These are phyloP conservation scores for Stercorarius parasiticus DNA, from an alignment of 2,113 vertebrate genomes.

Conservation along the genomic window DNA sequence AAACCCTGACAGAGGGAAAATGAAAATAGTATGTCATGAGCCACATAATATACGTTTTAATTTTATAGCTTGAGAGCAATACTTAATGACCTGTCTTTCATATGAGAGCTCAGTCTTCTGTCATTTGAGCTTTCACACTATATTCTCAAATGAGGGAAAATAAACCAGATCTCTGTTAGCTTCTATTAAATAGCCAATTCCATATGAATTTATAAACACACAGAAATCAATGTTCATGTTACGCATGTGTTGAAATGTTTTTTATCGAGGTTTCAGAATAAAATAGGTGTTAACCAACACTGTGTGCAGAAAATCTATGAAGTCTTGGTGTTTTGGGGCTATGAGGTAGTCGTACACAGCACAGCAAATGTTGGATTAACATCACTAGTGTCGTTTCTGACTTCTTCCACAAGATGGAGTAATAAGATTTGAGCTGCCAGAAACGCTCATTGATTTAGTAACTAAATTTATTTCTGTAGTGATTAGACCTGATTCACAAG, in stretches of 20 bases:
- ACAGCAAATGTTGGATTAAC: not conserved
- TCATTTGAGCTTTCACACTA: not conserved
- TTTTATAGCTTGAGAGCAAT: not conserved
- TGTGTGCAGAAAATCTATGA: not conserved
- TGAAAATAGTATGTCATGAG: not conserved
- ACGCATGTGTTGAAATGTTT: not conserved
- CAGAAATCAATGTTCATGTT: not conserved
- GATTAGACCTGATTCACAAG: not conserved
- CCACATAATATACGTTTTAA: not conserved
- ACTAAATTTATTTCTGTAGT: not conserved
- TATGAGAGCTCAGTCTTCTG: not conserved
- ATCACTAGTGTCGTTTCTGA: not conserved
- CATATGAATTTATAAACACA: not conserved
- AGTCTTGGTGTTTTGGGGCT: not conserved
- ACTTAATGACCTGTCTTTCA: not conserved
- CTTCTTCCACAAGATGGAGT: constrained; percentile 77
- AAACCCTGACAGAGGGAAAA: not conserved
- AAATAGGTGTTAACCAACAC: not conserved
- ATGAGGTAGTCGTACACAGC: not conserved
- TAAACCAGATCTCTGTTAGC: not conserved
- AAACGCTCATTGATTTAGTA: not conserved
- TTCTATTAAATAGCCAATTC: not conserved
- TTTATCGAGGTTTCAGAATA: not conserved
- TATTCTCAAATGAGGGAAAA: not conserved
- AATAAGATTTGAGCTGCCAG: constrained; percentile 5